Base-by-base conservation (phyloP, 2,113 vertebrate species). In the Trachemys scripta region DNA sequence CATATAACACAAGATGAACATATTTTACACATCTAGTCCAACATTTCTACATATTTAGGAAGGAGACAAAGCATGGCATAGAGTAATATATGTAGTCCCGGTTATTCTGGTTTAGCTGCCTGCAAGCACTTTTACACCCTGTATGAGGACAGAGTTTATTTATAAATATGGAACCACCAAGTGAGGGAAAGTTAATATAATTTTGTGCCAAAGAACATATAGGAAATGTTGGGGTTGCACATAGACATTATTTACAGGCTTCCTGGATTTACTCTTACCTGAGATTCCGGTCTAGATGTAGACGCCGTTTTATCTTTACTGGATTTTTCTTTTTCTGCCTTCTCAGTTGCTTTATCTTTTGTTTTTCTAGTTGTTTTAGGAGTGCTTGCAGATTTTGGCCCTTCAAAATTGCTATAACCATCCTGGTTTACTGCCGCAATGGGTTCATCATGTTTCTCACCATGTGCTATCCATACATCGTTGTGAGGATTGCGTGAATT, bases 281-380 rank as follows among this genome's bases (percentile, higher is more conserved):
- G 98, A 94, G 95, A 90, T 62, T 97, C 97, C 69, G 97, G 90
- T 84, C 93, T 98, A 69, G 95, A 85, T 45, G 72, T 20, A 59
- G 85, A 5, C 17, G 95, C 95, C 69, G 96, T 93, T 65, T 95
- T 98, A 79, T 98, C 98, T 84, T 97, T 98, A 69, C 49, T 57
- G 29, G 51, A 20, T 59, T 96, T 98, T 80, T 99, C 98, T 88
- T 98, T 98, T 83, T 98, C 98, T 89, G 31, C 87, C 90, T 97
- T 98, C 80, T 98, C 98, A 17, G 90, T 76, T 88, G 27, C 25
- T 93, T 98, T 99, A 2, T 98, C 98, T 93, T 99, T 99, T 53
- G 95, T 91, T 98, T 99, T 97, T 93, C 94, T 96, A 13, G 83
- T 90, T 92, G 85, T 75, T 97, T 98, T 98, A 96, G 87, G 78